phyloP scores from a whole-genome alignment of 2,888 invertebrate genomes.

The Acleris cristana region DNA sequence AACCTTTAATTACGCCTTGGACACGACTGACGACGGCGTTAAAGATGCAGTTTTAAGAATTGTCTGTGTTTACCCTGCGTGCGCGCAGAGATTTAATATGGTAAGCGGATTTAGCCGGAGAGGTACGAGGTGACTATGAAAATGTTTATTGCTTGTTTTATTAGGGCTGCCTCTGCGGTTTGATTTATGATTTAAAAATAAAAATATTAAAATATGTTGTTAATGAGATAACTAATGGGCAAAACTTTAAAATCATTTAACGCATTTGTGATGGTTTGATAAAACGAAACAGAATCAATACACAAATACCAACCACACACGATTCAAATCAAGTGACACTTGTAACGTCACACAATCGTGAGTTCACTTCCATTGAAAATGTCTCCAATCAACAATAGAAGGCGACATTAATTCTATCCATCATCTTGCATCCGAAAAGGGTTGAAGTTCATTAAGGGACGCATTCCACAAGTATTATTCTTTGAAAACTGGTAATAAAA shows the following conservation, averaged over 20 bases:
- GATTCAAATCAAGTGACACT: constrained; percentile 36
- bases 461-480: constrained; percentile 83
- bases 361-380: constrained; percentile 67
- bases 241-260: background rate
- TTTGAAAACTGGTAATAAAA: constrained; percentile 83
- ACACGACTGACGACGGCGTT: constrained; percentile 78
- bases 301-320: constrained; percentile 17
- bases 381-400: constrained; percentile 81
- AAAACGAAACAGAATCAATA: background rate
- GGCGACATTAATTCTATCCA: constrained; percentile 82
- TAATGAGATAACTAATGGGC: background rate
- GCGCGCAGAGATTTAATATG: constrained; percentile 66
- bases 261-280: constrained; percentile 10
- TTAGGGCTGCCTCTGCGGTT: constrained; percentile 35
- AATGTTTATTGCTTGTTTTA: constrained; percentile 58
- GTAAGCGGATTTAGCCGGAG: constrained; percentile 67
- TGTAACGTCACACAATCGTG: constrained; percentile 49
- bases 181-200: constrained; percentile 8
- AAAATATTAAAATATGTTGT: background rate
- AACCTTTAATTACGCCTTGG: constrained; percentile 78
- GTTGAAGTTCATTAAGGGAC: constrained; percentile 83
- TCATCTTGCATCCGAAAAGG: constrained; percentile 80
- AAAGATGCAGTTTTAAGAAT: constrained; percentile 80
- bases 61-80: constrained; percentile 61
- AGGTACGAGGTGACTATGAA: constrained; percentile 66